Evolutionary conservation across 2,113 vertebrate genomes (phyloP).

Genomic region (Boleophthalmus pectinirostris): DNA sequence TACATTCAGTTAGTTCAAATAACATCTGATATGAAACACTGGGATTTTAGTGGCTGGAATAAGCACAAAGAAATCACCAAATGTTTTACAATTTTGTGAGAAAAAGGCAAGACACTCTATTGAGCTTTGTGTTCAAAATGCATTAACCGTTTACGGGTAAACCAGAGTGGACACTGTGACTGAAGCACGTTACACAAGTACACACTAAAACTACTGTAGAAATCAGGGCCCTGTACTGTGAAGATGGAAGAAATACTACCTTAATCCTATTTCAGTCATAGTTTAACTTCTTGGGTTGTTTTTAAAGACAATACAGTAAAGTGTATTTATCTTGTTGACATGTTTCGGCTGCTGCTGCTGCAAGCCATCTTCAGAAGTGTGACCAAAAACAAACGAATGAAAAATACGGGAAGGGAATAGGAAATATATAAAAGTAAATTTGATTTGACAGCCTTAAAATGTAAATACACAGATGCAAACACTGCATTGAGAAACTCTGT

Average conservation of each 20-base stretch:
- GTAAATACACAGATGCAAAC: too few species aligned
- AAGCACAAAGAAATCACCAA: slow-evolving; percentile 45
- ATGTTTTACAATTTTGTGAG: slow-evolving; percentile 39
- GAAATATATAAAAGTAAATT: too few species aligned
- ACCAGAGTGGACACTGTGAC: slow-evolving; percentile 31
- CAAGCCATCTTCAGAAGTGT: too few species aligned
- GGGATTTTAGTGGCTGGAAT: slow-evolving; percentile 31
- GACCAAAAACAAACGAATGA: too few species aligned
- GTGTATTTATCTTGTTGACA: too few species aligned
- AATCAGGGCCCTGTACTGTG: slow-evolving; percentile 4
- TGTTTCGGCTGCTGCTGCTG: too few species aligned
- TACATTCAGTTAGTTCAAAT: slow-evolving; percentile 73
- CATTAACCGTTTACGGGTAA: slow-evolving; percentile 30
- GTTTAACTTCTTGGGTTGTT: too few species aligned
- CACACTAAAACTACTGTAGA: slow-evolving; percentile 37
- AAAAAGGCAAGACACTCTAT: slow-evolving; percentile 50
- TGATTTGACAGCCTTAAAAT: too few species aligned
- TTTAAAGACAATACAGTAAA: too few species aligned
- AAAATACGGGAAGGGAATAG: too few species aligned
- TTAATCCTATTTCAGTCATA: too few species aligned
- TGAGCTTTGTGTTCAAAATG: slow-evolving; percentile 51
- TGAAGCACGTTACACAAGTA: slow-evolving; percentile 49
- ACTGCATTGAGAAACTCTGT: too few species aligned
- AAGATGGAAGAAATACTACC: background rate
- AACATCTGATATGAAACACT: slow-evolving; percentile 52